Conservation (phyloP, 2,113 vertebrate genomes). For the Pao palembangensis region DNA sequence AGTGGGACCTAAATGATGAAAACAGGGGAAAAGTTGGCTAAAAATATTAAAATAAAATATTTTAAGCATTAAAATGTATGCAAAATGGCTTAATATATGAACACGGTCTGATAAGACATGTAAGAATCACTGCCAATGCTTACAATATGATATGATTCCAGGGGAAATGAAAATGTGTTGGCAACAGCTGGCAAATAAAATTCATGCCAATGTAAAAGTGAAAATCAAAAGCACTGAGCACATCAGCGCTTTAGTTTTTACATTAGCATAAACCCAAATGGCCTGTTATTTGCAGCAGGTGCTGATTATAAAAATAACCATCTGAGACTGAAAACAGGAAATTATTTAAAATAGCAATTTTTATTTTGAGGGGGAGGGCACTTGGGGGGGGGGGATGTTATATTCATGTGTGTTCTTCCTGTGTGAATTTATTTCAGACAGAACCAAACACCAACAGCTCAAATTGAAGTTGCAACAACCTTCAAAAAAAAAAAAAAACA, state of each 20-base stretch:
- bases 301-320: background rate
- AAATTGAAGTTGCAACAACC: too few relatives aligned
- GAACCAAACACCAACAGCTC: too few relatives aligned
- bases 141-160: too few relatives aligned
- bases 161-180: background rate
- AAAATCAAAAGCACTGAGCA: background rate
- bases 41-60: too few relatives aligned
- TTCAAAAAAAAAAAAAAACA: too few relatives aligned
- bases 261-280: conserved; percentile 5
- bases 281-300: background rate
- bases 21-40: background rate
- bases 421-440: too few relatives aligned
- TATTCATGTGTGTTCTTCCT: too few relatives aligned
- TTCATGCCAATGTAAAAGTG: background rate
- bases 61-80: background rate
- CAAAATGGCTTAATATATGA: too few relatives aligned
- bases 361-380: too few relatives aligned
- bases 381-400: too few relatives aligned
- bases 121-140: too few relatives aligned
- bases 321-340: background rate
- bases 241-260: conserved; percentile 1
- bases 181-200: conserved; percentile 21
- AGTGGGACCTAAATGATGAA: conserved; percentile 15
- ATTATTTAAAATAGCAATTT: background rate
- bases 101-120: too few relatives aligned